phyloP scores from a whole-genome alignment of 2,797 vertebrate species.

The Meda fulgida region DNA sequence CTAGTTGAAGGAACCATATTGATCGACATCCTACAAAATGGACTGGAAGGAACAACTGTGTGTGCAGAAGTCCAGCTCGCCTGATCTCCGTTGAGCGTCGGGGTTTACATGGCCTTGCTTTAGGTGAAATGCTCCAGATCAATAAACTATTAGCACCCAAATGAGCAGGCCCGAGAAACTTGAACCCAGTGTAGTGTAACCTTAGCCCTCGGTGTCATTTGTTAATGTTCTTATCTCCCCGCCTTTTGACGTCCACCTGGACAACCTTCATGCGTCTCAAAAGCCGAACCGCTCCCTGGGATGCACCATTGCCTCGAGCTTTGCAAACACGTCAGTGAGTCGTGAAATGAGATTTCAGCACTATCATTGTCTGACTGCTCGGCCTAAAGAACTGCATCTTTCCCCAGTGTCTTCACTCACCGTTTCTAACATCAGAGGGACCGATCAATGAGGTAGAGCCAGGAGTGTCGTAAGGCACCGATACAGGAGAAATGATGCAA shows the following conservation, averaged over 20 bases:
- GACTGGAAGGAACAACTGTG: slow-evolving; percentile 70
- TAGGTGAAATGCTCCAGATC: slow-evolving; percentile 66
- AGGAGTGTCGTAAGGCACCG: slow-evolving; percentile 64
- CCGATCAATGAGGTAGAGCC: slow-evolving; percentile 73
- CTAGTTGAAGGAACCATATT: slow-evolving; percentile 55
- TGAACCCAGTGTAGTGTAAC: slow-evolving; percentile 52
- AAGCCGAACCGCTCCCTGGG: slow-evolving; percentile 45
- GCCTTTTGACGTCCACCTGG: slow-evolving; percentile 59
- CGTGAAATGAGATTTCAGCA: slow-evolving; percentile 81
- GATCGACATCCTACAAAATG: slow-evolving; percentile 58
- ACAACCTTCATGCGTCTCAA: slow-evolving; percentile 64
- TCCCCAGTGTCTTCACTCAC: slow-evolving; percentile 54
- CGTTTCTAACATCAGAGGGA: slow-evolving; percentile 71
- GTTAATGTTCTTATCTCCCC: slow-evolving; percentile 60
- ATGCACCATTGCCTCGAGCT: slow-evolving; percentile 65
- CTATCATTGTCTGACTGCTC: slow-evolving; percentile 69
- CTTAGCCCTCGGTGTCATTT: slow-evolving; percentile 63
- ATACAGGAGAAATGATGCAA: slow-evolving; percentile 72
- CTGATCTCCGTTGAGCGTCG: slow-evolving; percentile 42
- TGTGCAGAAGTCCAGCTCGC: slow-evolving; percentile 58
- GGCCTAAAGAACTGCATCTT: slow-evolving; percentile 65
- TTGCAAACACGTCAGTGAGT: slow-evolving; percentile 77
- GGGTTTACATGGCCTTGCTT: slow-evolving; percentile 31
- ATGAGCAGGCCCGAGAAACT: slow-evolving; percentile 59
- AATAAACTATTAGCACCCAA: slow-evolving; percentile 81